A percentile compares a stretch with the other conserved stretches of the same genome.
phyloP scores from a whole-genome alignment of 2,888 invertebrate species.

The Pammene aurita region DNA sequence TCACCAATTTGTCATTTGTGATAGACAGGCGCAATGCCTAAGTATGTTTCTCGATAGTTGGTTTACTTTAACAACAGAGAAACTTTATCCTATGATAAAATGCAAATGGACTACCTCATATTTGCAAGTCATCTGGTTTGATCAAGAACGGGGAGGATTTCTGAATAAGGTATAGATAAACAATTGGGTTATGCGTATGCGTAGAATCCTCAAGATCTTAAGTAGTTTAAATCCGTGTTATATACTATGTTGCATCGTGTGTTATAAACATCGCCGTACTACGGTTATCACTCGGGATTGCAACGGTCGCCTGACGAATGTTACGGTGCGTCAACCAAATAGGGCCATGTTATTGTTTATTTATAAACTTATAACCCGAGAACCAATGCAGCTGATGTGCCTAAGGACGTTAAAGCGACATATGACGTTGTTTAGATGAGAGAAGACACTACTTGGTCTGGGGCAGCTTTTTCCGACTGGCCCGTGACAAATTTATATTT shows the following conservation, averaged over 20 bases:
- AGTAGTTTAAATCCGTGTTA: not conserved
- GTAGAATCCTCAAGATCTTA: too few relatives aligned
- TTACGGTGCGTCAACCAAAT: constrained; percentile 70
- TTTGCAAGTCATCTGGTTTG: too few relatives aligned
- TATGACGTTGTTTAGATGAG: constrained; percentile 6
- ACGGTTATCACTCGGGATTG: constrained; percentile 67
- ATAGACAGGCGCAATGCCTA: not conserved
- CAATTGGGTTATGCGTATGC: too few relatives aligned
- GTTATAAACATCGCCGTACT: constrained; percentile 55
- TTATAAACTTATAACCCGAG: constrained; percentile 67
- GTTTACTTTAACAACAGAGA: too few relatives aligned
- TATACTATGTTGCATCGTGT: constrained; percentile 44
- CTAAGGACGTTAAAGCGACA: not conserved
- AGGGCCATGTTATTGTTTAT: constrained; percentile 78
- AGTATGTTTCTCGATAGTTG: not conserved
- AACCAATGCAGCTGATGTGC: constrained; percentile 1
- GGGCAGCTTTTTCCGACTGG: constrained; percentile 70
- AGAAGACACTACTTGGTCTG: constrained; percentile 50
- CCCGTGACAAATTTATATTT: constrained; percentile 82
- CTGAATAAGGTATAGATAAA: too few relatives aligned
- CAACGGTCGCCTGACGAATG: constrained; percentile 68
- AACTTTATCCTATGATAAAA: too few relatives aligned
- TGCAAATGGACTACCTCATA: too few relatives aligned
- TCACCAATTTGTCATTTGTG: constrained; percentile 2
- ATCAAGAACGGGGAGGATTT: too few relatives aligned